Evolutionary conservation across 2,888 invertebrate species (phyloP).

Genomic region (Lochmaea capreae): DNA sequence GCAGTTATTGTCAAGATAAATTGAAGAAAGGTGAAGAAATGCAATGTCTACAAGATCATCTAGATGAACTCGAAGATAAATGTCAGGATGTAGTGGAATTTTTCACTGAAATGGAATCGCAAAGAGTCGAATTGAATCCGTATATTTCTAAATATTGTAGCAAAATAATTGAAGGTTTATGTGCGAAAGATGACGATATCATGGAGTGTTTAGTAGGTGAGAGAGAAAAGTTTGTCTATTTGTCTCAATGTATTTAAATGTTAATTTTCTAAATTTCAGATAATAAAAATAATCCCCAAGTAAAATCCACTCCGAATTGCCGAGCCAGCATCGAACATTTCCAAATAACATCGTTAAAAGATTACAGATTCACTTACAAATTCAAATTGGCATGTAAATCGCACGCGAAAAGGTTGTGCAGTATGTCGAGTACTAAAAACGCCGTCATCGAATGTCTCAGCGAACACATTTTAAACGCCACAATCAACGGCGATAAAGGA

Average conservation of each 20-base stretch:
- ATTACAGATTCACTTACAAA: constrained; percentile 92
- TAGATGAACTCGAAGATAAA: constrained; percentile 74
- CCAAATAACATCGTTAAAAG: constrained; percentile 92
- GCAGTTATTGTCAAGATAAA: constrained; percentile 84
- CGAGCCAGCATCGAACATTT: constrained; percentile 96
- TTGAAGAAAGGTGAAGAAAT: constrained; percentile 93
- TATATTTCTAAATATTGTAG: constrained; percentile 86
- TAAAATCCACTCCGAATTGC: constrained; percentile 85
- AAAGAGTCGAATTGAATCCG: constrained; percentile 86
- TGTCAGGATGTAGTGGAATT: constrained; percentile 84
- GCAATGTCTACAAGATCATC: constrained; percentile 87
- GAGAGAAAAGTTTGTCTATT: constrained; percentile 77
- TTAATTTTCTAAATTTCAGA: constrained; percentile 14
- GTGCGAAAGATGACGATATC: constrained; percentile 84
- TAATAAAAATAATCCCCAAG: constrained; percentile 88
- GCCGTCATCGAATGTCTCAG: constrained; percentile 90
- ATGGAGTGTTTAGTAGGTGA: constrained; percentile 94
- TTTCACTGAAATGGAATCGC: constrained; percentile 91
- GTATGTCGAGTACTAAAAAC: constrained; percentile 78
- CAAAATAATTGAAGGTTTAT: constrained; percentile 81
- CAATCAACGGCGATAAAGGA: constrained; percentile 79
- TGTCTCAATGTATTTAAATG: neutral
- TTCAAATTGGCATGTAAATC: constrained; percentile 94
- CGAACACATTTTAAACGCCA: constrained; percentile 90
- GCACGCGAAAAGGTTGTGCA: constrained; percentile 78